Evolutionary conservation across 2,113 vertebrate genomes (phyloP), one percentile per base, ranked within the genome.

Genomic region (Anhinga anhinga): DNA sequence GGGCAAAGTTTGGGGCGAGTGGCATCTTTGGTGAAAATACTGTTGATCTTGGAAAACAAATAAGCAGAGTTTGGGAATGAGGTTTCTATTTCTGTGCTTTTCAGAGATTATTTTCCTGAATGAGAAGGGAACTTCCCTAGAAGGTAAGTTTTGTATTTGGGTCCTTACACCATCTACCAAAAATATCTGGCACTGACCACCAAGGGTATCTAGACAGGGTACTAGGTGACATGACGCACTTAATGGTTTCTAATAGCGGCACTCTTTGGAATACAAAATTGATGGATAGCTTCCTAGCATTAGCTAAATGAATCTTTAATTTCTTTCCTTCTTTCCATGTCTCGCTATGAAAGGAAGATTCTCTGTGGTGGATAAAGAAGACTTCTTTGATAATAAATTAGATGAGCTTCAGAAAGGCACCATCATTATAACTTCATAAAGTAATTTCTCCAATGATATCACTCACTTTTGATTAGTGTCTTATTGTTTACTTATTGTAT

Each of bases 361-460:
- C 90, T 42, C 81, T 74, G 97, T 98, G 71, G 95, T 98, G 14
- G 96, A 98, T 96, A 88, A 93, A 89, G 94, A 98, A 27, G 95
- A 98, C 36, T 98, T 98, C 83, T 86, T 98, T 83, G 86, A 50
- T 62, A 91, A 97, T 86, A 91, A 96, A 34, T 93, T 97, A 91
- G 90, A 97, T 36, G 96, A 98, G 73, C 77, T 98, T 59, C 49
- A 93, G 77, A 95, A 97, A 73, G 97, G 97, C 42, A 92, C 11
- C 16, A 15, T 62, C 92, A 76, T 26, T 97, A 88, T 90, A 83
- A 93, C 22, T 98, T 96, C 77, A 97, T 98, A 82, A 98, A 97
- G 97, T 98, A 88, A 95, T 56, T 79, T 80, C 27, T 87, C 50
- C 56, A 65, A 2, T 66, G 21, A 21, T 61, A 50, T 36, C 12